Evolutionary conservation across 2,888 invertebrate species (phyloP), one percentile per base, ranked within the genome.

Genomic region (Hoplodrina ambigua): DNA sequence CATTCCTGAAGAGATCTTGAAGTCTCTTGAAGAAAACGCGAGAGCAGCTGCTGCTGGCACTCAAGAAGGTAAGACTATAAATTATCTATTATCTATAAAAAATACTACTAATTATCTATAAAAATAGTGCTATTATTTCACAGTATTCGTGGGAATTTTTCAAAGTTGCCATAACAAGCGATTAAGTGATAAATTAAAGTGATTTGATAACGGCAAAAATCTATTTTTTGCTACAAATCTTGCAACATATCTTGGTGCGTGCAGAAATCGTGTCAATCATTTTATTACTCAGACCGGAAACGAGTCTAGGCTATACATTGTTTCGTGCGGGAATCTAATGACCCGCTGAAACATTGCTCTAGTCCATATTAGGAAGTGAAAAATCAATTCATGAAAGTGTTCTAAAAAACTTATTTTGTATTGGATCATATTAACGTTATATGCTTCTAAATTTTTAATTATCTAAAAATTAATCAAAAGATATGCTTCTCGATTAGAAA

Each of bases 41-140:
- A 89, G 85, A 53, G 96, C 96, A 17, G 95, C 95, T 6, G 95
- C 95, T 20, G 90, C 94, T 75, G 96, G 96, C 11, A 94, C 91
- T 4, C 95, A 95, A 90, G 94, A 95, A 94, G 96, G 95, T 95
- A 88, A 77, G 68, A 49, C 30, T 19, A 37, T 53, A 15, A 37
- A 10, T 52, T 41, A 46, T n/a, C n/a, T n/a, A n/a, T 73, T 46
- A 53, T 30, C 30, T 19, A 41, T 46, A 37, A 50, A 50, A 50
- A 50, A n/a, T n/a, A n/a, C n/a, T n/a, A n/a, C n/a, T n/a, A n/a
- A n/a, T 73, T 46, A 53, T 30, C 30, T 19, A 41, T 46, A 37
- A 50, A 50, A 50, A 50, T 41, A 57, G 1, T 33, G 49, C 53
- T 30, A 77, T 60, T 77, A 17, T 59, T 55, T 52, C 15, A 13